phyloP scores from a whole-genome alignment of 1,140 invertebrate genomes.

The Elysia chlorotica region DNA sequence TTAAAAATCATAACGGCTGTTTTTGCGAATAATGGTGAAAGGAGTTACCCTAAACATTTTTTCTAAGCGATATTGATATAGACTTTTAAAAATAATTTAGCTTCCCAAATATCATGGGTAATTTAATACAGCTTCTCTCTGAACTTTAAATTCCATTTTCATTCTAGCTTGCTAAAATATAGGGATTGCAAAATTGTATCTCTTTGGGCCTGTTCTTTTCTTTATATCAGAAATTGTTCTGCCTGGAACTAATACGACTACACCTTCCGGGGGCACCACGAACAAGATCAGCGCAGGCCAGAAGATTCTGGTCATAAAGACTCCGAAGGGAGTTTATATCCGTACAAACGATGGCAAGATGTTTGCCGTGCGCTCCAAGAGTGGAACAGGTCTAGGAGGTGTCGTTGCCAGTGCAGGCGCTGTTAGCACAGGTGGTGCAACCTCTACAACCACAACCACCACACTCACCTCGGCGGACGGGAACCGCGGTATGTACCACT shows the following conservation, averaged over 20 bases:
- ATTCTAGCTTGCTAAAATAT: no score
- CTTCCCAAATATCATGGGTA: no score
- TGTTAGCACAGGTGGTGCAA: no score
- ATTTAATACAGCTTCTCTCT: no score
- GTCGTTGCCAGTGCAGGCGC: no score
- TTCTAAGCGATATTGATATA: no score
- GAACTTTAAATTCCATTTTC: no score
- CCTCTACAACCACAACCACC: constrained; percentile 35
- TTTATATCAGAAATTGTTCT: constrained; percentile 80
- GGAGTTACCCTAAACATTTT: no score
- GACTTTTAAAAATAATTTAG: no score
- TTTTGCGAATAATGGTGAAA: no score
- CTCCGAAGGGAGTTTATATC: constrained; percentile 94
- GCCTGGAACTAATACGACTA: constrained; percentile 73
- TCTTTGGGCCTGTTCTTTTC: background rate
- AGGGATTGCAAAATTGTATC: no score
- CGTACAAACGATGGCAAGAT: constrained; percentile 94
- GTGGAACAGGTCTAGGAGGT: background rate
- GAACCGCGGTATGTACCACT: constrained; percentile 20
- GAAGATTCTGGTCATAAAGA: constrained; percentile 90
- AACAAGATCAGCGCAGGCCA: constrained; percentile 82
- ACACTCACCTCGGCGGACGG: constrained; percentile 1
- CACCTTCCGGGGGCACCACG: constrained; percentile 75
- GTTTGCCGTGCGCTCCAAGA: constrained; percentile 76
- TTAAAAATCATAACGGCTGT: no score